Percentiles rank a stretch among this genome's conserved stretches.
Evolutionary conservation across 1,140 invertebrate species (phyloP).

Genomic region (Pinna nobilis): DNA sequence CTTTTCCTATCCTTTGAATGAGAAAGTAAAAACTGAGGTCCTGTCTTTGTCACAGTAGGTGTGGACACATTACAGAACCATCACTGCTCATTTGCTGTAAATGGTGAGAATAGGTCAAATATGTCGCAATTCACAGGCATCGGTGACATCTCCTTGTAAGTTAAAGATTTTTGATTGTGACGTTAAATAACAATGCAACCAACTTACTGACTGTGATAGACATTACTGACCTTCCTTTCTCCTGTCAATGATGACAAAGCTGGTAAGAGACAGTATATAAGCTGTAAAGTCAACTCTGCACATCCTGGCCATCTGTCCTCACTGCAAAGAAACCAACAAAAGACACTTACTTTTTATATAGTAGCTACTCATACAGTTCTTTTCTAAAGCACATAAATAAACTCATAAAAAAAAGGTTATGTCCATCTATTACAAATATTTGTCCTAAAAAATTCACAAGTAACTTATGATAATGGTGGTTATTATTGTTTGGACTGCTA

Average conservation of each 20-base stretch:
- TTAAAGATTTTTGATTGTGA: neutral
- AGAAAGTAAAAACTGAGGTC: too few species aligned
- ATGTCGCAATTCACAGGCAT: neutral
- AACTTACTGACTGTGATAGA: neutral
- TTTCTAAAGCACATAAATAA: too few species aligned
- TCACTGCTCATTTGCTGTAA: neutral
- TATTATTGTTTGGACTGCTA: too few species aligned
- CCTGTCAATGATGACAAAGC: constrained; percentile 51
- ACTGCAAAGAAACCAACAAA: constrained; percentile 20
- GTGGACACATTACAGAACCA: neutral
- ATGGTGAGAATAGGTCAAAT: neutral
- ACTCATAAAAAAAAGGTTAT: too few species aligned
- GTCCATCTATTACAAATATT: too few species aligned
- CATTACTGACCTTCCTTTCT: constrained; percentile 57
- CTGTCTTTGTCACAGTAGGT: neutral
- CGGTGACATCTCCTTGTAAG: too few species aligned
- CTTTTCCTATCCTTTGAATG: too few species aligned
- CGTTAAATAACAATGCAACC: neutral
- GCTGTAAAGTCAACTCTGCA: constrained; percentile 50
- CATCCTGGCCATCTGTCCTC: constrained; percentile 59
- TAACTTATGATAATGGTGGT: too few species aligned
- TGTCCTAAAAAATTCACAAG: too few species aligned
- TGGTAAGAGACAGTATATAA: constrained; percentile 64
- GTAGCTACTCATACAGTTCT: too few species aligned
- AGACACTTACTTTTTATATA: neutral